Evolutionary conservation across 2,797 vertebrate genomes (phyloP).

Genomic region (Dendrocincla tyrannina): DNA sequence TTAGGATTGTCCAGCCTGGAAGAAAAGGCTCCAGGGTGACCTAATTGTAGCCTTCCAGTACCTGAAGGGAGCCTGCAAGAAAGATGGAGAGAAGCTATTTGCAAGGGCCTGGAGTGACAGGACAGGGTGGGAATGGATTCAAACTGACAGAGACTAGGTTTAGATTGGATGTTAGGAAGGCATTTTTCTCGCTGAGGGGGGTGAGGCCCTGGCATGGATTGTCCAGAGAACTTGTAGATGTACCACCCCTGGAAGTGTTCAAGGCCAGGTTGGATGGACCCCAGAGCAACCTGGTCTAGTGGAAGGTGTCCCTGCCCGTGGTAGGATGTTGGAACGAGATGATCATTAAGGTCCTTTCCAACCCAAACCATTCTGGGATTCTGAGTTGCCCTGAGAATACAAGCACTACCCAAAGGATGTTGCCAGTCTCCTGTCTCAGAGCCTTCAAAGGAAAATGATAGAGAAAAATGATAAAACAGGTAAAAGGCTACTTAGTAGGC

Average conservation of each 20-base stretch:
- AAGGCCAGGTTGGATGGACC: accelerated
- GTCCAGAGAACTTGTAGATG: not conserved
- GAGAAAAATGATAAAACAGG: not conserved
- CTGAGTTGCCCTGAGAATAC: not conserved
- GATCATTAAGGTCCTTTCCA: not conserved
- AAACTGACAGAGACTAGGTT: not conserved
- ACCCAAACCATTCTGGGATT: not conserved
- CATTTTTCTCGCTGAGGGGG: not conserved
- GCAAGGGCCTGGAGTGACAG: not conserved
- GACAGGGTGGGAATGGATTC: not conserved
- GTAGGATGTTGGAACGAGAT: not conserved
- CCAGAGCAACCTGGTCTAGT: accelerated
- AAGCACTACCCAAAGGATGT: not conserved
- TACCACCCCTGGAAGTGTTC: not conserved
- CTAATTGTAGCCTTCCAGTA: not conserved
- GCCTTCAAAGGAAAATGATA: not conserved
- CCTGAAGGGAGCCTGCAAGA: not conserved
- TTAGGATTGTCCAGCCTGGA: not conserved
- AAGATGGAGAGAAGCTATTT: not conserved
- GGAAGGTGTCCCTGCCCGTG: not conserved
- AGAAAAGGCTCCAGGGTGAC: not conserved
- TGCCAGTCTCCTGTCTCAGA: not conserved
- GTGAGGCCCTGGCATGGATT: accelerated
- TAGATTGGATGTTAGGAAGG: not conserved
- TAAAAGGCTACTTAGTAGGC: not conserved